Conservation (phyloP, 2,888 invertebrate genomes). For the Notodonta dromedarius region DNA sequence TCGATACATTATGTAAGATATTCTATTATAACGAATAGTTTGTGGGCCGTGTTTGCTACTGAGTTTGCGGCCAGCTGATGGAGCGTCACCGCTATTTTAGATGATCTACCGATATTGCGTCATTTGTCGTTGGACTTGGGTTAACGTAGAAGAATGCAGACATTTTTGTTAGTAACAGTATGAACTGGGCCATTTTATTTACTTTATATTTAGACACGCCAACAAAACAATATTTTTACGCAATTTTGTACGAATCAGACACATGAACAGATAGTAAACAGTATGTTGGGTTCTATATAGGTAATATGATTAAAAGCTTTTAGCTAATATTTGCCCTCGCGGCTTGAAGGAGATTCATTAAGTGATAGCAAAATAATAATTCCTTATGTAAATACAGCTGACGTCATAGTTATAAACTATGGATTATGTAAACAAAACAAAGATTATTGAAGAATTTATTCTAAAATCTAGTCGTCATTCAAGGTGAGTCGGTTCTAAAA, state of each 20-base stretch:
- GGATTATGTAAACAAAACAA: constrained; percentile 23
- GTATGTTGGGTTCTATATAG: no score
- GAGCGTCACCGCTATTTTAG: constrained; percentile 67
- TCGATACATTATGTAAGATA: constrained; percentile 50
- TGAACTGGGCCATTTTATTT: no score
- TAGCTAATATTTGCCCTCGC: no score
- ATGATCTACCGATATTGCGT: constrained; percentile 45
- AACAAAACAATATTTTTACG: no score
- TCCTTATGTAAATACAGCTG: background rate
- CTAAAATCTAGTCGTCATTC: constrained; percentile 38
- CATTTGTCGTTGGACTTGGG: constrained; percentile 34
- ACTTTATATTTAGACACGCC: no score
- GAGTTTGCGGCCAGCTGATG: constrained; percentile 38
- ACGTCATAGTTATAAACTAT: background rate
- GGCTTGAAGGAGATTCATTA: no score
- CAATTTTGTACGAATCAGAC: no score
- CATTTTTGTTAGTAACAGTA: background rate
- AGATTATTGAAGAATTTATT: constrained; percentile 45
- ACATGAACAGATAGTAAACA: no score
- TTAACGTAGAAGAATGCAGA: constrained; percentile 3
- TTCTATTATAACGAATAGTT: constrained; percentile 42
- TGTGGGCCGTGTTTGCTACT: constrained; percentile 53
- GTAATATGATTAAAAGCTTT: no score
- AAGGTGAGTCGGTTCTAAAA: constrained; percentile 43
- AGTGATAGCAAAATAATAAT: background rate